Evolutionary conservation across 2,797 vertebrate genomes (phyloP), one percentile per base, ranked within the genome.

Genomic region (Clarias laeviceps): DNA sequence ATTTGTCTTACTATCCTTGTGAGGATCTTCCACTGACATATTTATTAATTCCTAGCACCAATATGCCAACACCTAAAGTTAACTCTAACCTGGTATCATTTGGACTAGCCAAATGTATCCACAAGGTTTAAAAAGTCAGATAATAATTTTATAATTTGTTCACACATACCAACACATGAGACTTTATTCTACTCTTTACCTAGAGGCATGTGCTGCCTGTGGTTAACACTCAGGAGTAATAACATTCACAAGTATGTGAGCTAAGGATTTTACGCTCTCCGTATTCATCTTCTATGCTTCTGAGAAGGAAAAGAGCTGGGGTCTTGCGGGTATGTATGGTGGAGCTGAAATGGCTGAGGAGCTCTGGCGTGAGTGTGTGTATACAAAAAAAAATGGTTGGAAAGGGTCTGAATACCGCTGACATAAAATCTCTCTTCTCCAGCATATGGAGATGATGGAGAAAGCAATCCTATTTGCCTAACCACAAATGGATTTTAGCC

Each of bases 271-370:
- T 65, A 62, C 66, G 12, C 50, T 84, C 18, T 59, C 24, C n/a
- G 12, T 17, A 66, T 83, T 86, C 59, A 18, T 86, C 68, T 80
- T 54, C 24, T 82, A n/a, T 66, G 72, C 59, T 78, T 64, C 14
- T 54, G 56, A 76, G 29, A 78, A 9, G 72, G 66, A 77, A 54
- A 29, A 27, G 74, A 61, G 20, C 88, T 89, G 64, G 81, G 86
- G 90, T 87, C 73, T 87, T 70, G 84, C 83, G 86, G 91, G 86
- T 88, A 89, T 74, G 56, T 57, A 82, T 87, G 37, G 73, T 56
- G 81, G 82, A 90, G 88, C 86, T 87, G 61, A 84, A 82, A 83
- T 77, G 56, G 83, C 85, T 76, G 79, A 74, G 70, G 61, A 83
- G 82, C 27, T 82, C 77, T 87, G 86, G 86, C 77, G 8, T 34